Base-by-base conservation (phyloP, 2,888 invertebrate genomes). In the Cerceris rybyensis region DNA sequence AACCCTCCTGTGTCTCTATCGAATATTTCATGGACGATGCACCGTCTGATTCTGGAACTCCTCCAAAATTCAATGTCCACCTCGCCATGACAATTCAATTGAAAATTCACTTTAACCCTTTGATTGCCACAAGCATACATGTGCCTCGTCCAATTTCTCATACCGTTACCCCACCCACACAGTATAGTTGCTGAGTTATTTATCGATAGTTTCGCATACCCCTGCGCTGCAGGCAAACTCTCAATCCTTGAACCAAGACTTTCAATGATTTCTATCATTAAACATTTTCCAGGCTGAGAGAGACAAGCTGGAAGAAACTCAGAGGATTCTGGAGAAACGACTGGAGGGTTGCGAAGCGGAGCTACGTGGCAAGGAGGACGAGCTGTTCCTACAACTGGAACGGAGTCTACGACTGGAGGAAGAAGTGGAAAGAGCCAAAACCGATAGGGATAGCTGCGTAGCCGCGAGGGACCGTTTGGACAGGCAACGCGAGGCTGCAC, bases 371-470 rank as follows among this genome's bases (percentile, higher is more conserved):
- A 94, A 94, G 88, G 95, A 95, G 86, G 94, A 94, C 85, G 95
- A 95, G 84, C 93, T 94, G 42, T 95, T 95, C 88, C 89, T 94
- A 39, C 94, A 95, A 85, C 91, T 94, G 83, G 95, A 95, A 88
- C 92, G 94, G 76, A 94, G 94, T 69, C 93, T 95, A 14, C 93
- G 94, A 77, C 91, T 94, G 75, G 95, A 95, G 88, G 95, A 95
- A 52, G 92, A 92, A 71, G 87, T 89, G 52, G 91, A 91, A 64
- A 88, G 90, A 41, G 86, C 90, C 7, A 87, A 88, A 46, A 82
- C 73, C 54, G 91, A 91, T 41, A 88, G 90, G 41, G 89, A 90
- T 74, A 88, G 87, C 13, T 91, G 88, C 70, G 70, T 90, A 28
- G 88, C 82, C 6, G 89, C 90, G 6, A 86, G 89, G 49, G 89